Conservation (phyloP, 1,140 invertebrate genomes). For the Zaprionus kolodkinae region DNA sequence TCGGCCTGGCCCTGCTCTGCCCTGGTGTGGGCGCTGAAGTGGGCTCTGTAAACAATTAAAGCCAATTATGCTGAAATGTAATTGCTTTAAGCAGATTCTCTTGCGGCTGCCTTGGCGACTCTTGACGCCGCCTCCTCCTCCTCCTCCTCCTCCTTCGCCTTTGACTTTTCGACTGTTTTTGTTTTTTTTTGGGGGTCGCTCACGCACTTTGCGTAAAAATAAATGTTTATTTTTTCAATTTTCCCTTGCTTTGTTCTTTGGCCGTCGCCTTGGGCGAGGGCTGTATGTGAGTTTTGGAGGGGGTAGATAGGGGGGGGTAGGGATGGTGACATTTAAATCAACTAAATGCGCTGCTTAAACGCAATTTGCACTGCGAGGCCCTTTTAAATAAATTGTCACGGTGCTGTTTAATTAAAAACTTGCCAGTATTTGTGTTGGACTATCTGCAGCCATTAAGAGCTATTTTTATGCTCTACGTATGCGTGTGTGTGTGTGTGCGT, state of each 20-base stretch:
- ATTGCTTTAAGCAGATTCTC: slow-evolving; percentile 83
- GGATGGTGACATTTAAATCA: slow-evolving; percentile 56
- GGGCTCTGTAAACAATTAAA: slow-evolving; percentile 76
- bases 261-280: slow-evolving; percentile 2
- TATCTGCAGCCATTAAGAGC: slow-evolving; percentile 18
- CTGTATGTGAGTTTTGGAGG: slow-evolving; percentile 17
- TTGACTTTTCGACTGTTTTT: slow-evolving; percentile 33
- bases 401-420: slow-evolving; percentile 79
- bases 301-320: too few relatives aligned
- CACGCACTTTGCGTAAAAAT: slow-evolving; percentile 29
- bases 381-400: slow-evolving; percentile 81
- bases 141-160: neutral
- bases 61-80: slow-evolving; percentile 83
- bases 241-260: slow-evolving; percentile 15
- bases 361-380: slow-evolving; percentile 51
- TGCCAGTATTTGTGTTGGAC: slow-evolving; percentile 20
- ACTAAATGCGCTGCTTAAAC: slow-evolving; percentile 37
- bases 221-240: slow-evolving; percentile 27
- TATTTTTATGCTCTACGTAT: slow-evolving; percentile 16
- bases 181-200: slow-evolving; percentile 1
- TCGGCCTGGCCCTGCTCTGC: slow-evolving; percentile 19
- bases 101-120: slow-evolving; percentile 27
- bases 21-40: slow-evolving; percentile 25
- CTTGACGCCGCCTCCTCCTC: neutral
- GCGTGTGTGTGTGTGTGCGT: slow-evolving; percentile 39